Evolutionary conservation across 2,888 invertebrate species (phyloP), one percentile per base, ranked within the genome.

Genomic region (Cataglyphis livida): DNA sequence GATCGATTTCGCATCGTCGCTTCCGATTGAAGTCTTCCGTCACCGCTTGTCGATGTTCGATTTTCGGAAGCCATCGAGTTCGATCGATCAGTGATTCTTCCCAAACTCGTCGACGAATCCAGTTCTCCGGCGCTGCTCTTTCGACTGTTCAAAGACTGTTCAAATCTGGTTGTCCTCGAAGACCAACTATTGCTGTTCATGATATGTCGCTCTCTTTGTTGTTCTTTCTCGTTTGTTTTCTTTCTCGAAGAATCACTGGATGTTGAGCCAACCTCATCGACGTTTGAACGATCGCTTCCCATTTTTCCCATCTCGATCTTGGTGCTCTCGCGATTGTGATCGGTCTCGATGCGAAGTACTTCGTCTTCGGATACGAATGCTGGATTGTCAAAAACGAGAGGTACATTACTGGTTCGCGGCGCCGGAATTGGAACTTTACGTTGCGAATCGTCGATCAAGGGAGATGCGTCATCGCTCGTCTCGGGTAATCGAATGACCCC

Each of bases 271-370:
- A 6, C n/a, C 15, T 61, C 79, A 9, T 79, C 70, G 12, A 41
- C 2, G n/a, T 1, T 70, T 54, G 21, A 48, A 0, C 48, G 48
- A 12, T 83, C 76, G n/a, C 44, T 64, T n/a, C 18, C n/a, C 12
- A 88, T 51, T 15, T 78, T 85, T 9, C 88, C 88, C 85, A 93
- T 92, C 76, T 93, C 90, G 12, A 93, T 93, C 70, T 86, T 92
- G 3, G 91, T 91, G 25, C 88, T 88, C 1, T 90, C 83, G 38
- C 85, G 76, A 12, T 85, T 82, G 38, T 89, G 82, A 82, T 92
- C 89, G 0, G 93, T 94, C 78, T 94, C 94, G 28, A 94, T 92
- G 38, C 91, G 87, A 2, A 94, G 83, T 28, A 94, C 87, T 51
- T 94, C 93, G 54, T 76, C 78, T n/a, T 89, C 93, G 4, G 91